Base-by-base conservation (phyloP, 92 coral and sea anemone genomes). In the Parazoanthus atlanticus region DNA sequence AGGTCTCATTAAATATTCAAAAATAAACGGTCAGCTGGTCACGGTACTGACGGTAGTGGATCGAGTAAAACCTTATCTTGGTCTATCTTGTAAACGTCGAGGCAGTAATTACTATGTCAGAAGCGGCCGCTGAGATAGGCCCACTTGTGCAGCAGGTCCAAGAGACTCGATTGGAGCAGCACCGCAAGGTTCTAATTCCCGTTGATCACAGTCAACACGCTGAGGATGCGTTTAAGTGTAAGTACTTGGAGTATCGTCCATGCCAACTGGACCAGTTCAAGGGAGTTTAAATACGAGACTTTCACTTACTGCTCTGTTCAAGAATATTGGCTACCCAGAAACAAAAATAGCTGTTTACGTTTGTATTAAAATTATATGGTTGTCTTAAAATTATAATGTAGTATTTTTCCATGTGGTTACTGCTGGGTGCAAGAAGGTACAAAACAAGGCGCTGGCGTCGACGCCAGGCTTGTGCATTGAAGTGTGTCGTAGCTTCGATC, bases 161-260 rank as follows among this genome's bases (percentile, higher is more conserved):
- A 36, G 47, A 33, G 29, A 34, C 28, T 9, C 69, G 1, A 23
- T 8, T 9, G 46, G 25, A 33, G 12, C 46, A 13, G 5, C 65
- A n/a, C 38, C 82, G 82, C 34, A 46, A 13, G 38, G 23, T 78
- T 21, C 23, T 78, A 7, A 78, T 78, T 16, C 82, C 82, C 6
- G 82, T 78, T 16, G 82, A 78, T 16, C 34, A 41, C 25, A 78
- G 82, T 3, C 32, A 78, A 2, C 82, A 78, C 25, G 58, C 82
- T 6, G 82, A 78, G 28, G 82, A 47, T 13, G 65, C 82, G 0
- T 28, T 78, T 11, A 78, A 47, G 7, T 78, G 82, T 78, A 17
- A 78, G 82, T 78, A 78, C 56, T 29, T 43, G 8, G 64, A 78
- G 26, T 34, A 11, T 6, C 19, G 25, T 32, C 23, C 77, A 16